Evolutionary conservation across 2,888 invertebrate genomes (phyloP).

Genomic region (Andrena minutula): DNA sequence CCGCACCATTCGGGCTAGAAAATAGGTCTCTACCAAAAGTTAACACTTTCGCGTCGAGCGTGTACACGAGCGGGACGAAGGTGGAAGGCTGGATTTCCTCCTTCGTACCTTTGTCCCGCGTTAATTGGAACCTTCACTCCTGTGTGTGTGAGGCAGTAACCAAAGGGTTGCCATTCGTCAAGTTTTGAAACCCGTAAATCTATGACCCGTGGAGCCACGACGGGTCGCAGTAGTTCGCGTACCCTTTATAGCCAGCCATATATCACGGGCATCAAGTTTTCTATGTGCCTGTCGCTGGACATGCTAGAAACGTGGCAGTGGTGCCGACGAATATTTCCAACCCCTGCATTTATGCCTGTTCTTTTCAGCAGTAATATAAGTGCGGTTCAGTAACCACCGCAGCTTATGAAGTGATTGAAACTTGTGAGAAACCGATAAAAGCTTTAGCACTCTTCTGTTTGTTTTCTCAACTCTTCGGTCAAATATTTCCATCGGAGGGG

Average conservation of each 20-base stretch:
- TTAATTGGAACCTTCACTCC: slow-evolving; percentile 4
- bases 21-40: too few species aligned
- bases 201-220: neutral
- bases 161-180: slow-evolving; percentile 21
- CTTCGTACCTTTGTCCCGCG: neutral
- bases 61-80: too few species aligned
- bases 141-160: slow-evolving; percentile 1
- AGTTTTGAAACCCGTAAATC: slow-evolving; percentile 32
- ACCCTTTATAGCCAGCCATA: neutral
- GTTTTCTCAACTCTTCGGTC: neutral
- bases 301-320: neutral
- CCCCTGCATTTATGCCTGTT: neutral
- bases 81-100: neutral
- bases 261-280: neutral
- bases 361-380: neutral
- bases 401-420: neutral
- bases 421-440: slow-evolving; percentile 22
- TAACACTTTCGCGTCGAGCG: too few species aligned
- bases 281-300: too few species aligned
- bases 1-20: too few species aligned
- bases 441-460: neutral
- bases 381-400: neutral
- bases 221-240: neutral
- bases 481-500: slow-evolving; percentile 9
- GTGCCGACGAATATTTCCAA: neutral